Evolutionary conservation across 1,140 invertebrate species (phyloP).

Genomic region (Bursaphelenchus mucronatus): DNA sequence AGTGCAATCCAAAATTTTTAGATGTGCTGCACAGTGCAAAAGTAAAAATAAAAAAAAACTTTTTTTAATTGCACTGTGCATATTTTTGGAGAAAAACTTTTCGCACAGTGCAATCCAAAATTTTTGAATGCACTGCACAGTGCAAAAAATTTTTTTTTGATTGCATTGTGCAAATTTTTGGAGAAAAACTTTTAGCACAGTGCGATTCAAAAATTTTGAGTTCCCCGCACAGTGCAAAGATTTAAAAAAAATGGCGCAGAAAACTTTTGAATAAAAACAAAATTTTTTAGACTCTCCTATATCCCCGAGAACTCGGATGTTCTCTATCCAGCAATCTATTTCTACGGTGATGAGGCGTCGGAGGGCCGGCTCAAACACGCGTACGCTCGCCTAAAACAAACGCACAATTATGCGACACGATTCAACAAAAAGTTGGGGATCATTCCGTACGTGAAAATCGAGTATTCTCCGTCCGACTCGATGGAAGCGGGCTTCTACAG

Average conservation of each 20-base stretch:
- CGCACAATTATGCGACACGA: constrained; percentile 15
- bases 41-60: too few relatives aligned
- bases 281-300: constrained; percentile 14
- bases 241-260: too few relatives aligned
- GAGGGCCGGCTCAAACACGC: constrained; percentile 23
- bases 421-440: constrained; percentile 29
- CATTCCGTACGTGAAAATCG: constrained; percentile 34
- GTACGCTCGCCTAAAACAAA: constrained; percentile 26
- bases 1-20: too few relatives aligned
- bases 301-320: constrained; percentile 33
- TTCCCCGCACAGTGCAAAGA: too few relatives aligned
- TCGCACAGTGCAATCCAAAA: too few relatives aligned
- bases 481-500: constrained; percentile 22
- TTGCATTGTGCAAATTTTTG: too few relatives aligned
- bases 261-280: too few relatives aligned
- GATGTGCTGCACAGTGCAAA: too few relatives aligned
- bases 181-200: too few relatives aligned
- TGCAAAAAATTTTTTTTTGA: too few relatives aligned
- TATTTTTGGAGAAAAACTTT: constrained; percentile 9
- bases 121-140: too few relatives aligned
- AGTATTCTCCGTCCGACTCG: constrained; percentile 28
- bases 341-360: constrained; percentile 28
- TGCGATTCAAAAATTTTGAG: too few relatives aligned
- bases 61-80: constrained; percentile 1
- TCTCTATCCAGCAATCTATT: constrained; percentile 39